A percentile compares a stretch with the other conserved stretches of the same genome.
Conservation (phyloP, 2,113 vertebrate genomes). For the Tretioscincus oriximinensis region DNA sequence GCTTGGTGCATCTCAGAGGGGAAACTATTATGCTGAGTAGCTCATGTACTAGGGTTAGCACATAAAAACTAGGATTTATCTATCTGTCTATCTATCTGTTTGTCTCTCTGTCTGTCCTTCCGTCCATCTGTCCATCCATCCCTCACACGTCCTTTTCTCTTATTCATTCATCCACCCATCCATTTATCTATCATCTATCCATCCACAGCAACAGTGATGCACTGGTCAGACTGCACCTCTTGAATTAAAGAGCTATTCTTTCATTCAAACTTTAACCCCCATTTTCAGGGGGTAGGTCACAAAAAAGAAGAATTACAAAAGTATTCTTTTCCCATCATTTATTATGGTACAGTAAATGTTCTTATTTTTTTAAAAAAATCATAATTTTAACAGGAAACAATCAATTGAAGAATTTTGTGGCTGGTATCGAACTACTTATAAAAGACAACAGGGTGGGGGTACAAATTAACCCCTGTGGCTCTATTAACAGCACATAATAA, state of each 20-base stretch:
- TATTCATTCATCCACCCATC: too few relatives aligned
- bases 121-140: too few relatives aligned
- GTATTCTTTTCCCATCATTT: slow-evolving; percentile 25
- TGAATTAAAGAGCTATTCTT: background rate
- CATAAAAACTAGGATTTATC: background rate
- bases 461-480: slow-evolving; percentile 83
- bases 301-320: background rate
- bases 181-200: too few relatives aligned
- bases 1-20: background rate
- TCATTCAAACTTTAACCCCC: too few relatives aligned
- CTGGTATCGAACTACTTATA: slow-evolving; percentile 79
- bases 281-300: too few relatives aligned
- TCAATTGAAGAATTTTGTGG: slow-evolving; percentile 81
- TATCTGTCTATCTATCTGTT: background rate
- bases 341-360: slow-evolving; percentile 65
- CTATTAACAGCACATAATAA: slow-evolving; percentile 84
- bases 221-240: background rate
- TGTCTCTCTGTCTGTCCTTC: too few relatives aligned
- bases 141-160: too few relatives aligned
- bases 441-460: slow-evolving; percentile 74
- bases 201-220: too few relatives aligned
- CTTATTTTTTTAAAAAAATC: slow-evolving; percentile 77
- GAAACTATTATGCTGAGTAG: background rate
- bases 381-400: slow-evolving; percentile 77
- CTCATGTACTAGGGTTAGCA: background rate